phyloP scores from a whole-genome alignment of 2,888 invertebrate species.

The Sesia apiformis region DNA sequence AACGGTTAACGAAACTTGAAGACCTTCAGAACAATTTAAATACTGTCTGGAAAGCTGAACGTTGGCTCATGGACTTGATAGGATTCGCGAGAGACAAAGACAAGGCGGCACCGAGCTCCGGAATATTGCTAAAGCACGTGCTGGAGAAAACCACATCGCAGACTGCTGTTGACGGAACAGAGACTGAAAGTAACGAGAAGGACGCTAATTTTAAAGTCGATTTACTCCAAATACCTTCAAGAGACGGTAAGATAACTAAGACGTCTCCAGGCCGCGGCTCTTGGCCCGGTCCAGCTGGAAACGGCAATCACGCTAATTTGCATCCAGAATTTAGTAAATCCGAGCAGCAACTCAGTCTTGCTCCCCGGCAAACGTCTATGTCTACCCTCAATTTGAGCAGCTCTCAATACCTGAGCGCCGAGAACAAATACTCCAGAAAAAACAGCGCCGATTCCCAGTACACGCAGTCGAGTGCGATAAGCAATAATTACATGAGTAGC shows the following conservation, averaged over 20 bases:
- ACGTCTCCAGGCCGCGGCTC: slow-evolving; percentile 86
- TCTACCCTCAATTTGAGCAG: slow-evolving; percentile 68
- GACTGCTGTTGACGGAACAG: slow-evolving; percentile 33
- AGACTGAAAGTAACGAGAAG: slow-evolving; percentile 63
- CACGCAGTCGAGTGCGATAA: slow-evolving; percentile 68
- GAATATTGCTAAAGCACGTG: slow-evolving; percentile 61
- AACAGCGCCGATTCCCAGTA: slow-evolving; percentile 75
- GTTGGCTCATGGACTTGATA: slow-evolving; percentile 98
- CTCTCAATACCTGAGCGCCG: slow-evolving; percentile 72
- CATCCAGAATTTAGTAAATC: slow-evolving; percentile 88
- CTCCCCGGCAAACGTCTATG: slow-evolving; percentile 66
- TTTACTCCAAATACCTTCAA: slow-evolving; percentile 79
- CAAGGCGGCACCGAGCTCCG: slow-evolving; percentile 55
- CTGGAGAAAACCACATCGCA: slow-evolving; percentile 47
- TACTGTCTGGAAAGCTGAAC: slow-evolving; percentile 91
- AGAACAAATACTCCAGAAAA: slow-evolving; percentile 60
- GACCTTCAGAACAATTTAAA: slow-evolving; percentile 91
- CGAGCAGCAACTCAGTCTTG: slow-evolving; percentile 81
- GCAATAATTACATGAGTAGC: slow-evolving; percentile 54
- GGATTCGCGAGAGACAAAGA: slow-evolving; percentile 90
- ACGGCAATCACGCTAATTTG: slow-evolving; percentile 64
- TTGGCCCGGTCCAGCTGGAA: slow-evolving; percentile 87
- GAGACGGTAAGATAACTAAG: slow-evolving; percentile 84
- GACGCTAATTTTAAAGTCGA: slow-evolving; percentile 50
- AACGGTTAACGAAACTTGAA: slow-evolving; percentile 85